phyloP scores from a whole-genome alignment of 2,113 vertebrate species.

The Neotoma lepida region DNA sequence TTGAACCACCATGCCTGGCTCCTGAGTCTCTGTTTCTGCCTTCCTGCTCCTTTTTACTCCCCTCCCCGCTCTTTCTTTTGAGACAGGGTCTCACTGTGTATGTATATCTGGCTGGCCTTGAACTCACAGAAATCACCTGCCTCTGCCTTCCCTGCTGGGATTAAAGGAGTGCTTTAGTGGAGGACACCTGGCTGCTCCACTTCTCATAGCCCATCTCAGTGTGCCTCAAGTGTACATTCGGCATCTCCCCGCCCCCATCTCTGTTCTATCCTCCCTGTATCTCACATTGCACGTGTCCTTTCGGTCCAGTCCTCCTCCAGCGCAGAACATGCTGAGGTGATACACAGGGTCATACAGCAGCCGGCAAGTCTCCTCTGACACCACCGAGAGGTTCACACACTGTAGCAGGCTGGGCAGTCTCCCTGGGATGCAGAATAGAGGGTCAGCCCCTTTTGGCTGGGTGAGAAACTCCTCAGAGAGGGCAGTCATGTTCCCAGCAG shows the following conservation, averaged over 20 bases:
- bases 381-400: conserved; percentile 50
- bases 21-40: not conserved
- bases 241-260: not conserved
- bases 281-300: conserved; percentile 65
- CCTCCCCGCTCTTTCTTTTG: not conserved
- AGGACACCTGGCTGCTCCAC: not conserved
- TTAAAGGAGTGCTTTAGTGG: not conserved
- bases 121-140: not conserved
- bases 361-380: not conserved
- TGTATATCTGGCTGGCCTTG: not conserved
- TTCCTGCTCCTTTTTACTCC: not conserved
- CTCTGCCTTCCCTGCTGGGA: not conserved
- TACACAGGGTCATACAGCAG: not conserved
- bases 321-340: conserved; percentile 73
- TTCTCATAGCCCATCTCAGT: not conserved
- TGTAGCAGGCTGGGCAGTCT: conserved; percentile 54
- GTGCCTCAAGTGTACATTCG: not conserved
- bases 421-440: not conserved
- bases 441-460: not conserved
- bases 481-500: accelerated
- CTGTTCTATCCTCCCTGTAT: not conserved
- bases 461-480: not conserved
- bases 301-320: conserved; percentile 38
- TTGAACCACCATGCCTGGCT: not conserved
- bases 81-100: not conserved